Conservation (phyloP, 2,888 invertebrate species). For the Siphlonurus alternatus region DNA sequence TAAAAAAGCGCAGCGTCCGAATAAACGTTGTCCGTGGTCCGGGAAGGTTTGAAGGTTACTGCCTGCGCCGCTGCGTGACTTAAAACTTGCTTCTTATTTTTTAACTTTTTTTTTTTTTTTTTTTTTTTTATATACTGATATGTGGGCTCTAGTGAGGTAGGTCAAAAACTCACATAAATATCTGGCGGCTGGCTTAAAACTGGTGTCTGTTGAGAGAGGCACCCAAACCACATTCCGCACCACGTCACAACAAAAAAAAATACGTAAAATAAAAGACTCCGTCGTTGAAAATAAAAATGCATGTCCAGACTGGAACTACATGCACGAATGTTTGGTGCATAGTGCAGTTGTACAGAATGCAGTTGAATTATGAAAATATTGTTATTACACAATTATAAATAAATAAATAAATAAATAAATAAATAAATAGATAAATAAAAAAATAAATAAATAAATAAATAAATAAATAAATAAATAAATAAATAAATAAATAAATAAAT, state of each 20-base stretch:
- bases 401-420: too few species aligned
- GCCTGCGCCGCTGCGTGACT: not conserved
- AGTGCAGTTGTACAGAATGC: too few species aligned
- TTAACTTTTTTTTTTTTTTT: not conserved
- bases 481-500: too few species aligned
- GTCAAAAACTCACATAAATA: not conserved
- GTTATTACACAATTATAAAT: too few species aligned
- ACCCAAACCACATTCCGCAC: not conserved
- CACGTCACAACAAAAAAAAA: not conserved
- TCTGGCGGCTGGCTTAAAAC: not conserved
- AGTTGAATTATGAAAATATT: too few species aligned
- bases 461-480: too few species aligned
- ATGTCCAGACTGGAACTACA: too few species aligned
- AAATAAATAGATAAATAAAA: too few species aligned
- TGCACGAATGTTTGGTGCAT: too few species aligned
- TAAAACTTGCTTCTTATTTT: not conserved
- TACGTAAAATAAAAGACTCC: not conserved
- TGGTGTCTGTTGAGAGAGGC: not conserved
- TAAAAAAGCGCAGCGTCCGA: not conserved
- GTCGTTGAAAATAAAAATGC: not conserved
- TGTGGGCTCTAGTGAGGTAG: not conserved
- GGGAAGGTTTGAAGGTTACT: not conserved
- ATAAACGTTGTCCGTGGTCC: not conserved
- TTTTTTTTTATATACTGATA: not conserved
- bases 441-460: too few species aligned